These are phyloP conservation scores for Plagiodera versicolora DNA, from an alignment of 2,888 invertebrate genomes.

Conservation along the genomic window DNA sequence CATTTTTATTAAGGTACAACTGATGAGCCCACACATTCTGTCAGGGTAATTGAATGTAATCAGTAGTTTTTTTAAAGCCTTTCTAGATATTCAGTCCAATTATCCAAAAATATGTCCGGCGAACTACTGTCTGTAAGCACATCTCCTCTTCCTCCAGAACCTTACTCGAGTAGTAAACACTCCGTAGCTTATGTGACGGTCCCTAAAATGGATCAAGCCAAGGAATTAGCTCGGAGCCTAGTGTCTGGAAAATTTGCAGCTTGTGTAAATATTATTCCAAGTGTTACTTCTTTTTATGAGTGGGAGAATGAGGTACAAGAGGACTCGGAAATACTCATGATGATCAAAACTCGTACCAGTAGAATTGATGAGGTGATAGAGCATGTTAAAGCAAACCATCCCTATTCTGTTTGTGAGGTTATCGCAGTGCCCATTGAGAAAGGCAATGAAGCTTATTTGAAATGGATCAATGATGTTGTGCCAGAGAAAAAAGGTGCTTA, in stretches of 20 bases:
- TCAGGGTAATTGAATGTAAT: too few relatives aligned
- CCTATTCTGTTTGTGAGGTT: conserved; percentile 91
- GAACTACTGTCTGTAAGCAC: conserved; percentile 21
- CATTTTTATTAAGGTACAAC: not conserved
- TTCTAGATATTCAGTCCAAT: conserved; percentile 20
- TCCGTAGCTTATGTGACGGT: conserved; percentile 90
- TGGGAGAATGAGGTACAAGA: conserved; percentile 91
- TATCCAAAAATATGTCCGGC: conserved; percentile 32
- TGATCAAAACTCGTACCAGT: conserved; percentile 87
- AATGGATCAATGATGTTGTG: conserved; percentile 75
- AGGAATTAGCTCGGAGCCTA: conserved; percentile 75
- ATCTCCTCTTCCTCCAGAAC: conserved; percentile 20
- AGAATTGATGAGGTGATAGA: conserved; percentile 75
- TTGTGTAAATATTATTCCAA: conserved; percentile 93
- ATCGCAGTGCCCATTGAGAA: conserved; percentile 82
- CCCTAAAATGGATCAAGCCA: conserved; percentile 77
- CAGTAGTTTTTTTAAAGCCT: conserved; percentile 15
- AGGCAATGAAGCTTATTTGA: conserved; percentile 77
- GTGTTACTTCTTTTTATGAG: conserved; percentile 86
- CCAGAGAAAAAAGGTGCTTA: conserved; percentile 44
- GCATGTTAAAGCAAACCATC: conserved; percentile 83
- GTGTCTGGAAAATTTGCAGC: conserved; percentile 85
- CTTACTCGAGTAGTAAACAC: conserved; percentile 60
- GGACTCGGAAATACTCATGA: conserved; percentile 79
- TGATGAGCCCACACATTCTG: not conserved